phyloP scores from a whole-genome alignment of 2,888 invertebrate genomes.

The Acrobasis suavella region DNA sequence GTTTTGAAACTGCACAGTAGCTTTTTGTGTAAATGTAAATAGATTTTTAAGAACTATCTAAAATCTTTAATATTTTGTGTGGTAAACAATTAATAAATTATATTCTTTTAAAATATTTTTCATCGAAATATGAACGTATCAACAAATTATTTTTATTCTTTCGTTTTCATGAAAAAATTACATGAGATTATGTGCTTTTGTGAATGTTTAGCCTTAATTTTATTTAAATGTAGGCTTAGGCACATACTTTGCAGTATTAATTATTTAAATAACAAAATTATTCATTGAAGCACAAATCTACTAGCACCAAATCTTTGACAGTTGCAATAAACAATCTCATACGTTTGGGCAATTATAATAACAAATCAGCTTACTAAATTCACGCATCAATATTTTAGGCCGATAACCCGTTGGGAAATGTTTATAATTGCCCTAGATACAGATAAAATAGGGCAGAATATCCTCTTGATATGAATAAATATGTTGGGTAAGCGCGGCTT shows the following conservation, averaged over 20 bases:
- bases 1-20: background rate
- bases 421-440: constrained; percentile 45
- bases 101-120: too few relatives aligned
- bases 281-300: background rate
- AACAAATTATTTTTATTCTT: too few relatives aligned
- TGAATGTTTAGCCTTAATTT: background rate
- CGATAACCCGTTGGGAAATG: constrained; percentile 34
- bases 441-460: constrained; percentile 34
- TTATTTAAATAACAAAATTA: too few relatives aligned
- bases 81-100: too few relatives aligned
- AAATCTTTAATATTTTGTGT: too few relatives aligned
- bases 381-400: constrained; percentile 14
- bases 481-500: background rate
- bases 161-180: too few relatives aligned
- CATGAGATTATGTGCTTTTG: too few relatives aligned
- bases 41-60: background rate
- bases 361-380: constrained; percentile 10
- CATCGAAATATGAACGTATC: too few relatives aligned
- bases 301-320: background rate
- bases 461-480: constrained; percentile 28
- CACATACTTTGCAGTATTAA: too few relatives aligned
- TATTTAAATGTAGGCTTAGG: background rate
- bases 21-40: background rate
- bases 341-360: constrained; percentile 8
- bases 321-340: background rate